Percentiles rank a stretch among this genome's conserved stretches.
phyloP scores from a whole-genome alignment of 1,140 invertebrate species.

The Paraescarpia echinospica region DNA sequence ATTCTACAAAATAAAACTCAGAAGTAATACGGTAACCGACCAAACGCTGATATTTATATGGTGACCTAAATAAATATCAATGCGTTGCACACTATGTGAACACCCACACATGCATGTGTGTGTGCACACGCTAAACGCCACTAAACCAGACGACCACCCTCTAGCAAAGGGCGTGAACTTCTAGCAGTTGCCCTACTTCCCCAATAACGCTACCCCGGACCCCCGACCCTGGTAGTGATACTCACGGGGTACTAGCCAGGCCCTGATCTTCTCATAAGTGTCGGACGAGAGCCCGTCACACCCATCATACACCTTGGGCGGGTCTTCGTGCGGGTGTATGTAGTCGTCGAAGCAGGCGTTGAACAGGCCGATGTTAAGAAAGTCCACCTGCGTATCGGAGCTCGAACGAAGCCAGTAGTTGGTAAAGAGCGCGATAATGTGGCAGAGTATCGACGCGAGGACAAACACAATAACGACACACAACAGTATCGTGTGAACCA shows the following conservation, averaged over 20 bases:
- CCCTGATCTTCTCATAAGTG: constrained; percentile 20
- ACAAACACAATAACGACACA: constrained; percentile 26
- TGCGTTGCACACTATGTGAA: neutral
- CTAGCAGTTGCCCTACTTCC: neutral
- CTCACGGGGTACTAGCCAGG: constrained; percentile 29
- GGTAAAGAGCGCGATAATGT: constrained; percentile 29
- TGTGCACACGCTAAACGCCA: neutral
- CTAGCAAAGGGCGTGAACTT: neutral
- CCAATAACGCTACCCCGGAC: neutral
- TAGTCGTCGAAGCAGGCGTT: constrained; percentile 30
- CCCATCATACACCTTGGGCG: constrained; percentile 24
- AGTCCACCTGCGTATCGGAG: constrained; percentile 16
- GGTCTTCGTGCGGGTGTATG: constrained; percentile 27
- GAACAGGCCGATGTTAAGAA: constrained; percentile 29
- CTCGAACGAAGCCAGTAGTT: constrained; percentile 29
- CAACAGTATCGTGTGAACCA: constrained; percentile 15
- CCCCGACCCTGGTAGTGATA: neutral
- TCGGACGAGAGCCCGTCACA: constrained; percentile 25
- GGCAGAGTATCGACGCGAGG: constrained; percentile 27
- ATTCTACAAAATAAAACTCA: neutral
- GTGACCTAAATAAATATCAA: neutral
- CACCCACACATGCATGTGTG: neutral
- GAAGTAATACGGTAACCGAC: neutral
- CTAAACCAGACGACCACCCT: neutral
- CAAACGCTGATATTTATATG: neutral